These are phyloP conservation scores for Falcunculus frontatus DNA, from an alignment of 2,113 vertebrate genomes.

Conservation along the genomic window DNA sequence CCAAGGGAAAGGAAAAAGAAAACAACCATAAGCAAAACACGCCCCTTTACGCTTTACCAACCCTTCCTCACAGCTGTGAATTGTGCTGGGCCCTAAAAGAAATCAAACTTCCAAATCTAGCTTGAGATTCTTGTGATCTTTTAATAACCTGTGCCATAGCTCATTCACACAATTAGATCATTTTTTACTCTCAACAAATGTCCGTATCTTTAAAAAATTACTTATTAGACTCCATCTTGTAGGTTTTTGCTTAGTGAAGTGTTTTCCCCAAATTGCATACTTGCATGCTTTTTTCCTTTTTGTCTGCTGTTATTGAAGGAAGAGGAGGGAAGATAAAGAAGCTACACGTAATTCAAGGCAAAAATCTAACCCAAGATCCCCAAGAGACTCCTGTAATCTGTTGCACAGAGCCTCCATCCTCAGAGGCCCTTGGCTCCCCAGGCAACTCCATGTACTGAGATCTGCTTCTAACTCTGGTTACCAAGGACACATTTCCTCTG, in stretches of 20 bases:
- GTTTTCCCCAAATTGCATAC: neutral
- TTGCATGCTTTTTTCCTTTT: neutral
- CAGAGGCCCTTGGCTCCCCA: neutral
- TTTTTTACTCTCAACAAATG: neutral
- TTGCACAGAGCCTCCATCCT: neutral
- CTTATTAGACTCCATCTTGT: neutral
- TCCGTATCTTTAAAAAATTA: neutral
- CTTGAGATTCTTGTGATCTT: neutral
- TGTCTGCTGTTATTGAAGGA: neutral
- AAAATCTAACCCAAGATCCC: neutral
- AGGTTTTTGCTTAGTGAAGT: neutral
- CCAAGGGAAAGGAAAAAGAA: neutral
- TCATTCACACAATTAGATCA: neutral
- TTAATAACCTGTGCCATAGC: neutral
- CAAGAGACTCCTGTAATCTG: neutral
- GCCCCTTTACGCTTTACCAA: neutral
- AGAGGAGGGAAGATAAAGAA: neutral
- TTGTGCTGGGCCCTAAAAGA: neutral
- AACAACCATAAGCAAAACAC: neutral
- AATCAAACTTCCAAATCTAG: neutral
- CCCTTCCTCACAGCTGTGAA: neutral
- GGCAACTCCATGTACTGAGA: neutral
- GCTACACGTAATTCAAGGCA: rapidly evolving
- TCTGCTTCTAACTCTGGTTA: neutral
- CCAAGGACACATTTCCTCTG: neutral